Percentiles rank a stretch among this genome's conserved stretches.
Conservation (phyloP, 2,113 vertebrate species). For the Riparia riparia region DNA sequence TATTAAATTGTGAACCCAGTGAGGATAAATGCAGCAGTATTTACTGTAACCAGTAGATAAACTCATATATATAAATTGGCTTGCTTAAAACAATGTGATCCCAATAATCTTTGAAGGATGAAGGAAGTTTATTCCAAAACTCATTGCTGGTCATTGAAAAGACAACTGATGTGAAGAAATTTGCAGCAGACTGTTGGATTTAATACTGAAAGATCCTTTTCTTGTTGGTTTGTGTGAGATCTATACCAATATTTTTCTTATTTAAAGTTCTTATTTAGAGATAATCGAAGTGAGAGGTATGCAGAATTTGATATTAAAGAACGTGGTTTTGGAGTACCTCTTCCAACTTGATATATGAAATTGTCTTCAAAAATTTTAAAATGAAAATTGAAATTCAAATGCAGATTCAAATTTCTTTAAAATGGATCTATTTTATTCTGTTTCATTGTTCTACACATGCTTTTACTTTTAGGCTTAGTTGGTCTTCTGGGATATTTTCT, state of each 20-base stretch:
- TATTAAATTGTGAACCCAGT: not conserved
- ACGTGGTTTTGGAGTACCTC: rapidly evolving
- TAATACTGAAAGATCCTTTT: not conserved
- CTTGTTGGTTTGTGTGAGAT: not conserved
- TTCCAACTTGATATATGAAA: not conserved
- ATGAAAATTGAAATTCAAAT: not conserved
- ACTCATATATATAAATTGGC: not conserved
- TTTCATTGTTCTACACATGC: not conserved
- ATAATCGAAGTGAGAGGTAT: not conserved
- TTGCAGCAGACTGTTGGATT: not conserved
- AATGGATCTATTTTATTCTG: not conserved
- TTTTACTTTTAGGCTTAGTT: not conserved
- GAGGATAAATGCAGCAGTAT: not conserved
- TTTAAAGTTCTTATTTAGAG: not conserved
- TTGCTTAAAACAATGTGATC: not conserved
- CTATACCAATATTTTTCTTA: not conserved
- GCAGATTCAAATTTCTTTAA: not conserved
- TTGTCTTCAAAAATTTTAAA: not conserved
- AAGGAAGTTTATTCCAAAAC: not conserved
- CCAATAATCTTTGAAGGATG: not conserved
- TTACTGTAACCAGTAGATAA: not conserved
- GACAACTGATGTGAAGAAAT: not conserved
- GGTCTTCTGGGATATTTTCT: not conserved
- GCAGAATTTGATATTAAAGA: not conserved
- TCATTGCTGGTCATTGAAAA: not conserved